These are phyloP conservation scores for Eucidaris tribuloides DNA, from an alignment of 35 echinoderm and acorn worm species.

Conservation along the genomic window DNA sequence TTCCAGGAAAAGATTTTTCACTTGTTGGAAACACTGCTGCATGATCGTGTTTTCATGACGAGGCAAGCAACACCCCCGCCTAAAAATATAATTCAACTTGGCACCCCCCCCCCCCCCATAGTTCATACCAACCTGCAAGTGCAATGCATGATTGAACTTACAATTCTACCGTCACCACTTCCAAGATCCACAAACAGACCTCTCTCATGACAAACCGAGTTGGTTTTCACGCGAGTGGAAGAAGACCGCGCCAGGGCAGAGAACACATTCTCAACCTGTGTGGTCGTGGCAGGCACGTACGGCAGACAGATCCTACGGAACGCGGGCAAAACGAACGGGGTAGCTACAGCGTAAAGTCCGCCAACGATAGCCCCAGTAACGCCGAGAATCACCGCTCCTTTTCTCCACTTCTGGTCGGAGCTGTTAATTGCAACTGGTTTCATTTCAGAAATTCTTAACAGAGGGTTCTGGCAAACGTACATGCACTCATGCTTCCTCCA, in stretches of 20 bases:
- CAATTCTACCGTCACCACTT: slow-evolving; percentile 96
- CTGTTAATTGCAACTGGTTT: too few species aligned
- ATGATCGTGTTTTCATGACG: too few species aligned
- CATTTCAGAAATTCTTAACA: too few species aligned
- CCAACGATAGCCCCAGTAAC: slow-evolving; percentile 67
- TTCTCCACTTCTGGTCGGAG: background rate
- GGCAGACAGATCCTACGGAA: slow-evolving; percentile 72
- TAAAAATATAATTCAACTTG: too few species aligned
- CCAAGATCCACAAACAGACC: slow-evolving; percentile 73
- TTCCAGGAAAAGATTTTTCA: too few species aligned
- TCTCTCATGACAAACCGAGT: background rate
- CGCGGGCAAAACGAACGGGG: slow-evolving; percentile 80
- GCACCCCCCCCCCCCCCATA: background rate
- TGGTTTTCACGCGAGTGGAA: background rate
- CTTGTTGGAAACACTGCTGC: too few species aligned
- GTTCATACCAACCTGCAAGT: too few species aligned
- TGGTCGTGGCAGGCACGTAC: slow-evolving; percentile 74
- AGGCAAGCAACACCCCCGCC: too few species aligned
- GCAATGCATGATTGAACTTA: slow-evolving; percentile 51
- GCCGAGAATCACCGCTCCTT: slow-evolving; percentile 49
- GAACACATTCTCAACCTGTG: slow-evolving; percentile 88
- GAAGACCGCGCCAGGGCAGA: background rate
- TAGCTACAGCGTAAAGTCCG: slow-evolving; percentile 71
- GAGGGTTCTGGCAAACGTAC: too few species aligned
- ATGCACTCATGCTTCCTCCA: too few species aligned